A percentile compares a stretch with the other conserved stretches of the same genome.
Evolutionary conservation across 1,140 invertebrate species (phyloP).

Genomic region (Drosophila bifasciata): DNA sequence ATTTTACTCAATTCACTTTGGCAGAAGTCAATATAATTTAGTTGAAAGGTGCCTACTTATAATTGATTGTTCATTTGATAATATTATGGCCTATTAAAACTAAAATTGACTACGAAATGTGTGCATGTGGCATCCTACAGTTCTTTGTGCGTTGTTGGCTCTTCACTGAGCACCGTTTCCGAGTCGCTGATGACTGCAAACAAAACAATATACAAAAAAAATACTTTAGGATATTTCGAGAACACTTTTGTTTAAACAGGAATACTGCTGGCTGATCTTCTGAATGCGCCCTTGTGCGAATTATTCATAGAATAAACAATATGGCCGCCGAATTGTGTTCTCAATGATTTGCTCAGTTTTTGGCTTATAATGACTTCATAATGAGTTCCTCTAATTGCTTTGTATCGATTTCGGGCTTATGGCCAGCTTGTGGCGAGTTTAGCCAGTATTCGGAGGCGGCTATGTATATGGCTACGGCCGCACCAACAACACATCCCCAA

Average conservation of each 20-base stretch:
- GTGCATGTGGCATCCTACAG: conserved; percentile 44
- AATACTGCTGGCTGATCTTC: conserved; percentile 44
- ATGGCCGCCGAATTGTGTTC: not conserved
- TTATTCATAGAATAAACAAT: conserved; percentile 73
- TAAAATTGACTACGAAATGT: conserved; percentile 64
- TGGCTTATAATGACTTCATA: conserved; percentile 82
- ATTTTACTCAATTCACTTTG: too few relatives aligned
- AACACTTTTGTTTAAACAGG: conserved; percentile 16
- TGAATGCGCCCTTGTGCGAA: conserved; percentile 23
- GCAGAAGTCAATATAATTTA: too few relatives aligned
- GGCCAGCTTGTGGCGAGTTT: conserved; percentile 56
- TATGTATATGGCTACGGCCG: conserved; percentile 91
- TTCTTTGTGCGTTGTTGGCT: conserved; percentile 38
- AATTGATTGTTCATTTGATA: conserved; percentile 22
- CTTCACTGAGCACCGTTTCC: conserved; percentile 9
- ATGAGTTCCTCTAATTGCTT: conserved; percentile 82
- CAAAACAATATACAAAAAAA: conserved; percentile 53
- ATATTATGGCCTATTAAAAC: conserved; percentile 48
- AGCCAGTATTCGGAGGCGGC: conserved; percentile 90
- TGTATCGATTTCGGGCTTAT: conserved; percentile 75
- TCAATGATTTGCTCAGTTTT: conserved; percentile 7
- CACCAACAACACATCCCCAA: conserved; percentile 89
- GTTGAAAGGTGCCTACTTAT: conserved; percentile 8
- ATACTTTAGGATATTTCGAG: conserved; percentile 24
- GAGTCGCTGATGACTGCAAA: conserved; percentile 46